These are phyloP conservation scores for Notamacropus eugenii DNA, from an alignment of 2,797 vertebrate genomes.

Conservation along the genomic window DNA sequence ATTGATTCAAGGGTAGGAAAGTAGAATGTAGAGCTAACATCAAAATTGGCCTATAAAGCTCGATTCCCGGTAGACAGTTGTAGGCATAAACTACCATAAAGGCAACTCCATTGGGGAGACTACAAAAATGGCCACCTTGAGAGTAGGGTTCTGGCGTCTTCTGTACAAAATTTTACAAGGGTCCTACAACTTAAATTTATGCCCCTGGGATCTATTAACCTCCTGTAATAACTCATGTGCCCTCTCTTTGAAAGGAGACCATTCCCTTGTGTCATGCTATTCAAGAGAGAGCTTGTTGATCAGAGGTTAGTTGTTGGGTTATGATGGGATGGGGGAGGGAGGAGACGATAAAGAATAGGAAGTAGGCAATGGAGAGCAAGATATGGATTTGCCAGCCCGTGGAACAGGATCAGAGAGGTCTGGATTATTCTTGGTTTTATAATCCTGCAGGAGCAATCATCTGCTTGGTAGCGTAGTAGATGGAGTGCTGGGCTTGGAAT, in stretches of 20 bases:
- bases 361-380: background rate
- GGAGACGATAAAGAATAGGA: background rate
- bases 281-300: slow-evolving; percentile 9
- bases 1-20: background rate
- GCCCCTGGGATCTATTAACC: background rate
- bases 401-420: background rate
- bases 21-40: background rate
- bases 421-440: background rate
- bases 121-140: background rate
- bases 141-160: background rate
- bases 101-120: background rate
- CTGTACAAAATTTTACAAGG: slow-evolving; percentile 11
- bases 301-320: background rate
- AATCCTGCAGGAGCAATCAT: background rate
- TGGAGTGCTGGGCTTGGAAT: background rate
- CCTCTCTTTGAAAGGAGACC: background rate
- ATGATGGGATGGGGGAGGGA: background rate
- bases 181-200: slow-evolving; percentile 16
- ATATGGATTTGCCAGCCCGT: background rate
- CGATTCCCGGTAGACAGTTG: background rate
- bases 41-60: background rate
- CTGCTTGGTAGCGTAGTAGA: background rate
- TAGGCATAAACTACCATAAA: slow-evolving; percentile 15
- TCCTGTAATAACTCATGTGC: background rate
- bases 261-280: background rate